Evolutionary conservation across 2,888 invertebrate genomes (phyloP).

Genomic region (Noctua fimbriata): DNA sequence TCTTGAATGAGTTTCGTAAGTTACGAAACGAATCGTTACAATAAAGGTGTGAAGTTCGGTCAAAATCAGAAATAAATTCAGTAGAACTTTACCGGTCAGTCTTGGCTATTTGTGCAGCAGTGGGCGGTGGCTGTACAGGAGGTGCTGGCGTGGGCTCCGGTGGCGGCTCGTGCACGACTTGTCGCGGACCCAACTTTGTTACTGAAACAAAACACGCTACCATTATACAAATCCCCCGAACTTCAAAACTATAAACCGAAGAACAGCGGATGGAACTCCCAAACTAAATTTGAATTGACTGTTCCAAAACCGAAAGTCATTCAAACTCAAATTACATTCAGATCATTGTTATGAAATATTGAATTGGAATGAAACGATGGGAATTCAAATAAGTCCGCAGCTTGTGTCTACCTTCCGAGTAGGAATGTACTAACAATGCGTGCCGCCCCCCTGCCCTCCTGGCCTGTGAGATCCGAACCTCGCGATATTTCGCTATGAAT

Average conservation of each 20-base stretch:
- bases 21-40: slow-evolving; percentile 31
- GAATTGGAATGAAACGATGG: slow-evolving; percentile 78
- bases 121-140: slow-evolving; percentile 83
- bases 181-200: slow-evolving; percentile 93
- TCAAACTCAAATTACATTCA: slow-evolving; percentile 76
- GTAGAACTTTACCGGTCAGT: slow-evolving; percentile 83
- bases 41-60: slow-evolving; percentile 16
- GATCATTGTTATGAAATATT: slow-evolving; percentile 80
- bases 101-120: slow-evolving; percentile 81
- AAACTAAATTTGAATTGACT: slow-evolving; percentile 49
- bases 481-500: slow-evolving; percentile 83
- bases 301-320: slow-evolving; percentile 65
- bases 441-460: slow-evolving; percentile 61
- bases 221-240: background rate
- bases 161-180: slow-evolving; percentile 85
- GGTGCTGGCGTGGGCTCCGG: slow-evolving; percentile 86
- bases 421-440: slow-evolving; percentile 84
- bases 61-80: background rate
- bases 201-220: slow-evolving; percentile 84
- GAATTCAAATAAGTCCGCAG: slow-evolving; percentile 87
- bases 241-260: slow-evolving; percentile 15
- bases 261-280: slow-evolving; percentile 18
- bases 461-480: slow-evolving; percentile 66
- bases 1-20: slow-evolving; percentile 41
- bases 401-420: slow-evolving; percentile 80